Evolutionary conservation across 2,888 invertebrate species (phyloP).

Genomic region (Erpobdella octoculata): DNA sequence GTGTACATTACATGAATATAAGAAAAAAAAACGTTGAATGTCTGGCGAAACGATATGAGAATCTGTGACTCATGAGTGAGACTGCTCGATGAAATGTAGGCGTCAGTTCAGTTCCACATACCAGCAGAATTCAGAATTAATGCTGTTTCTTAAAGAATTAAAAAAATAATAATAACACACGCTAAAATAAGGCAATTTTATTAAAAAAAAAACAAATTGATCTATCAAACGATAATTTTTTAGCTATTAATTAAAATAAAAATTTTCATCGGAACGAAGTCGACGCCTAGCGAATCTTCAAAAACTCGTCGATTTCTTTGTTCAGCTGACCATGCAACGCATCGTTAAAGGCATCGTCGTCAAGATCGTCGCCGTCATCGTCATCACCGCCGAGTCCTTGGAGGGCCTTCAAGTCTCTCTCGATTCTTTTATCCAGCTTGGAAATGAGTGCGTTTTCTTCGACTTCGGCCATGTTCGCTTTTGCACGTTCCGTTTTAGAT

Average conservation of each 20-base stretch:
- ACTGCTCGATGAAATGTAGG: too few relatives aligned
- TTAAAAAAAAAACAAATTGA: too few relatives aligned
- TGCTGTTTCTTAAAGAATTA: too few relatives aligned
- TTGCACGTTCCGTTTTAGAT: not conserved
- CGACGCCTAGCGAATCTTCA: not conserved
- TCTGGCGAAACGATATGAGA: too few relatives aligned
- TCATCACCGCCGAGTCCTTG: conserved; percentile 6
- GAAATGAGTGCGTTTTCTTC: conserved; percentile 13
- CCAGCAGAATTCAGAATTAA: too few relatives aligned
- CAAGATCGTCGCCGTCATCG: conserved; percentile 17
- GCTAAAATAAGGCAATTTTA: too few relatives aligned
- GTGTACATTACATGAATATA: too few relatives aligned
- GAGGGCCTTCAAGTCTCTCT: conserved; percentile 20
- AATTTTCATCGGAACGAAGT: not conserved
- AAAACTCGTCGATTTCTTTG: conserved; percentile 20
- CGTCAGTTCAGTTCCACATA: too few relatives aligned
- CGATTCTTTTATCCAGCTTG: conserved; percentile 24
- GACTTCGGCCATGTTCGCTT: not conserved
- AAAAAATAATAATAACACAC: too few relatives aligned
- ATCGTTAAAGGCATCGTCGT: conserved; percentile 14
- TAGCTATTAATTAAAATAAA: not conserved
- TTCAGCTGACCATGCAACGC: conserved; percentile 19
- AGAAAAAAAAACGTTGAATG: too few relatives aligned
- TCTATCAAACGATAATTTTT: too few relatives aligned
- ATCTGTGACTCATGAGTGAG: too few relatives aligned